Evolutionary conservation across 1,140 invertebrate genomes (phyloP), one percentile per base, ranked within the genome.

Genomic region (Yoshiicerus persimilis): DNA sequence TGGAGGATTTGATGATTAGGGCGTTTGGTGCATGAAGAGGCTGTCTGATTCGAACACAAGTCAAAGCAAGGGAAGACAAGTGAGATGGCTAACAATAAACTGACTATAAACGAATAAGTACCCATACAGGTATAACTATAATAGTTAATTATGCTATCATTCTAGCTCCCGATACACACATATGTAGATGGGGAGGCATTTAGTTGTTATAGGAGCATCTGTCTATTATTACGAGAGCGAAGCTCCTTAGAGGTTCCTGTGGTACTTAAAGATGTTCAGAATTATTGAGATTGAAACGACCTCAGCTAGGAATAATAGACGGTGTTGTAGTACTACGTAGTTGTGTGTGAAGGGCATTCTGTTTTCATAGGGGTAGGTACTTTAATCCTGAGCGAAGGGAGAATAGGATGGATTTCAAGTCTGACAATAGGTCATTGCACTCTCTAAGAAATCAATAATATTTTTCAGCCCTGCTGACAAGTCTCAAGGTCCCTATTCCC

Each of bases 361-460:
- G 75, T 36, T 80, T 66, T 20, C 75, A 34, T 32, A 39, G 38
- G 38, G 38, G 27, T 32, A 23, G 70, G 70, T 16, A 77, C 70
- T 80, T 38, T 36, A 80, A 80, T 80, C 34, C n/a, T 80, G 75
- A 80, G 34, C 32, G 20, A 80, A 80, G 75, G 75, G 75, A 34
- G 75, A 80, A 80, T 11, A 30, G 70, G 32, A 36, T 80, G 75
- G 16, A 75, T 77, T n/a, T 36, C 11, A 6, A 38, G 32, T 36
- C 30, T 34, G 16, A 32, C 77, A 62, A 66, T 16, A 75, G 88
- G 88, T 89, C 88, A 87, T 87, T 89, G 88, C 66, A 75, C 88
- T 89, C 39, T 13, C 25, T 41, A 16, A 75, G 86, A 87, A 89
- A 89, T 87, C 86, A 87, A 87, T 89, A 87, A 87, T 87, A 87